phyloP scores from a whole-genome alignment of 2,888 invertebrate species.

The Campoplex capitator region DNA sequence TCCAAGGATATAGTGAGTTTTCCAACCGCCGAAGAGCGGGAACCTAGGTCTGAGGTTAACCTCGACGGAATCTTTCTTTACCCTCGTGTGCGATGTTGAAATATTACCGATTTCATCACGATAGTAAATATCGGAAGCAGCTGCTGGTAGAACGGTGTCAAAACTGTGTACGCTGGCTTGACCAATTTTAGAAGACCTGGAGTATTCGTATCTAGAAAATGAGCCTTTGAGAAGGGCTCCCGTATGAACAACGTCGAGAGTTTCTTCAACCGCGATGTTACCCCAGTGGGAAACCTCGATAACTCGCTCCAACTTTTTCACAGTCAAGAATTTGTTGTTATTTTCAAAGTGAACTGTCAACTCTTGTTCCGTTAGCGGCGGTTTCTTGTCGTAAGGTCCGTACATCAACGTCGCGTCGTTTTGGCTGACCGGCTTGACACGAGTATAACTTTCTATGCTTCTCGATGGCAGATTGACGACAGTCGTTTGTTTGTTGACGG shows the following conservation, averaged over 20 bases:
- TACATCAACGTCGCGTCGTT: constrained; percentile 93
- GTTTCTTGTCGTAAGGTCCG: constrained; percentile 94
- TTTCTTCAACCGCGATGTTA: constrained; percentile 98
- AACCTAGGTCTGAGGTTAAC: constrained; percentile 98
- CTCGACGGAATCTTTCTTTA: constrained; percentile 96
- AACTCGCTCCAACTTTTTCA: constrained; percentile 92
- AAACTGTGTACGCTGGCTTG: constrained; percentile 96
- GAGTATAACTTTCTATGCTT: constrained; percentile 93
- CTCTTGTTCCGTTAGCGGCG: constrained; percentile 87
- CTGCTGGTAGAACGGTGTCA: constrained; percentile 93
- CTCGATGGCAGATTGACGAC: constrained; percentile 91
- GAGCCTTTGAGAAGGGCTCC: constrained; percentile 95
- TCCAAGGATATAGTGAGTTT: constrained; percentile 97
- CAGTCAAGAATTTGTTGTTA: constrained; percentile 97
- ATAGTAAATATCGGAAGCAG: constrained; percentile 98
- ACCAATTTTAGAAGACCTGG: constrained; percentile 95
- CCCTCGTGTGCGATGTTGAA: constrained; percentile 96
- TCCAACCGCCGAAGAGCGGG: constrained; percentile 99
- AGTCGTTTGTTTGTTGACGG: constrained; percentile 92
- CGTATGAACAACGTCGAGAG: constrained; percentile 95
- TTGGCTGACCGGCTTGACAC: constrained; percentile 92
- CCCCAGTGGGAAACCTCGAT: constrained; percentile 99
- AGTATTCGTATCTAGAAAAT: constrained; percentile 99
- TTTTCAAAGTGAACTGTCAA: constrained; percentile 97
- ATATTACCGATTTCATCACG: constrained; percentile 99